A percentile compares a stretch with the other conserved stretches of the same genome.
Conservation (phyloP, 1,140 invertebrate species). For the Uloborus diversus region DNA sequence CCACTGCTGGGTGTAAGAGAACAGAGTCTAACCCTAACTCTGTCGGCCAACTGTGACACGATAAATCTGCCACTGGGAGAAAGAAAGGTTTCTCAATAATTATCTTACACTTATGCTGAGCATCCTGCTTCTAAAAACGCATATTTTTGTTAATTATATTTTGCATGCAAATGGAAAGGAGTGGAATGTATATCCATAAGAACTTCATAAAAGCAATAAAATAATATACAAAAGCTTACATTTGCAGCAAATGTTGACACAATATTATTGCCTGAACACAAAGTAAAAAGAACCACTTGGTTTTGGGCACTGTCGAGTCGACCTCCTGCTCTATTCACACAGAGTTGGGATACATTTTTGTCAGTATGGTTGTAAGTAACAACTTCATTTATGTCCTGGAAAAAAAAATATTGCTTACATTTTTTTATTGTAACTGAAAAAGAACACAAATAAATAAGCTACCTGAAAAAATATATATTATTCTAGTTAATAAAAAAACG, state of each 20-base stretch:
- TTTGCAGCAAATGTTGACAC: constrained; percentile 2
- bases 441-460: too few species aligned
- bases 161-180: background rate
- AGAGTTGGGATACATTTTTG: background rate
- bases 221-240: background rate
- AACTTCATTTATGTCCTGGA: background rate
- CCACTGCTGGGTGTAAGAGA: too few species aligned
- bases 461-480: too few species aligned
- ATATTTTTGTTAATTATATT: background rate
- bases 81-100: background rate
- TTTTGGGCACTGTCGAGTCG: too few species aligned
- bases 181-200: background rate
- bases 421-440: too few species aligned
- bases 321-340: background rate
- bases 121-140: background rate
- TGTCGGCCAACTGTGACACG: too few species aligned
- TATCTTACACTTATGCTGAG: background rate
- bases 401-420: too few species aligned
- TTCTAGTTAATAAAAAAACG: too few species aligned
- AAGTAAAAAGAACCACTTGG: constrained; percentile 22
- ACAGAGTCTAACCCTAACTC: too few species aligned
- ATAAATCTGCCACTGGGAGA: background rate
- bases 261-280: background rate
- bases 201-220: background rate
- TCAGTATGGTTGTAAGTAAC: background rate